A percentile compares a stretch with the other conserved stretches of the same genome.
Conservation (phyloP, 2,888 invertebrate genomes). For the Xestia sexstrigata region DNA sequence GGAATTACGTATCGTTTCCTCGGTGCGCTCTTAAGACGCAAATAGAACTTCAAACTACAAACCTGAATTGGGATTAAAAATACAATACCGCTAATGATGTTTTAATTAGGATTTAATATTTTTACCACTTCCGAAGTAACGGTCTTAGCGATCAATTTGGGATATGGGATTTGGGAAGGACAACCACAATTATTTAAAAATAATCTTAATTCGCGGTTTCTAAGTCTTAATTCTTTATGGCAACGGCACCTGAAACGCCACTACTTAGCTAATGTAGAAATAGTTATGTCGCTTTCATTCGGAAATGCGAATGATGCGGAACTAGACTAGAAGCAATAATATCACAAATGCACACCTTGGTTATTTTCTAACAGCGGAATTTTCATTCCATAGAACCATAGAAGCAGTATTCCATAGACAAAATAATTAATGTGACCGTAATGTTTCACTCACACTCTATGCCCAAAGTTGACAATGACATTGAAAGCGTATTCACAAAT, state of each 20-base stretch:
- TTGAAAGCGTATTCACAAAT: conserved; percentile 44
- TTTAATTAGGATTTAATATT: conserved; percentile 68
- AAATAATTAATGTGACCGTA: conserved; percentile 29
- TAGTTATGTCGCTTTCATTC: conserved; percentile 1
- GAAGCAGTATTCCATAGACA: not conserved
- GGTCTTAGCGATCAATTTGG: conserved; percentile 21
- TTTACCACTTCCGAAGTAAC: conserved; percentile 41
- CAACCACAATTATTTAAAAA: not conserved
- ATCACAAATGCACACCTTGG: not conserved
- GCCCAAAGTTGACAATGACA: conserved; percentile 41
- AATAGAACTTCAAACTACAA: conserved; percentile 65
- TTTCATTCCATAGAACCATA: conserved; percentile 11
- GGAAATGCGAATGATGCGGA: conserved; percentile 15
- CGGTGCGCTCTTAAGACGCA: no score
- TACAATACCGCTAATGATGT: conserved; percentile 61
- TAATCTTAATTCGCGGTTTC: not conserved
- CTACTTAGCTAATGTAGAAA: not conserved
- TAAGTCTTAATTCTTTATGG: not conserved
- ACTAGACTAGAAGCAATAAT: conserved; percentile 19
- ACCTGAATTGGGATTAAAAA: conserved; percentile 60
- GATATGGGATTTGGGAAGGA: not conserved
- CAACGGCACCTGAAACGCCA: not conserved
- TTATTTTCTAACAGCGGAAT: conserved; percentile 7
- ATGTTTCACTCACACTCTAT: conserved; percentile 3
- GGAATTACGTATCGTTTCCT: no score